Evolutionary conservation across 1,140 invertebrate genomes (phyloP).

Genomic region (Drepana arcuata): DNA sequence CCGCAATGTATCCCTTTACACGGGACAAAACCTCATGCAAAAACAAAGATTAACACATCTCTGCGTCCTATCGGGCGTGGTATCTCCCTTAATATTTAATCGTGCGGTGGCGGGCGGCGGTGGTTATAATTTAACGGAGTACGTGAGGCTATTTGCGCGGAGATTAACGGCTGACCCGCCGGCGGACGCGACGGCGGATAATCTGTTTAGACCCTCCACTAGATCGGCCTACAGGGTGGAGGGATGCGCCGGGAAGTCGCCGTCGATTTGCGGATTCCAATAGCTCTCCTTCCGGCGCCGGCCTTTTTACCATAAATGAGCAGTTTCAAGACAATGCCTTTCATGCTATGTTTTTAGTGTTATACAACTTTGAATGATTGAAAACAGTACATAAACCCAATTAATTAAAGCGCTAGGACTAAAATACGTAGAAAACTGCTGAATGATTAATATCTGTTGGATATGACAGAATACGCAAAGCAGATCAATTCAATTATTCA

Average conservation of each 20-base stretch:
- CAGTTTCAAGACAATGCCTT: no score
- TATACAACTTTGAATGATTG: no score
- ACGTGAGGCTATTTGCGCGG: slow-evolving; percentile 44
- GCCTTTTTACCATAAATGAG: no score
- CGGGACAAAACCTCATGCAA: not conserved
- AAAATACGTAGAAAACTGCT: no score
- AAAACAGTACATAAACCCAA: slow-evolving; percentile 5
- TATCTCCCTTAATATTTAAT: slow-evolving; percentile 10
- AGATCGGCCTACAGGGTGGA: slow-evolving; percentile 5
- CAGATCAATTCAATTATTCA: no score
- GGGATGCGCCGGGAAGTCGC: slow-evolving; percentile 4
- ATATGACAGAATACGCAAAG: no score
- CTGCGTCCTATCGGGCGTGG: slow-evolving; percentile 1
- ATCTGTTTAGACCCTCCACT: slow-evolving; percentile 36
- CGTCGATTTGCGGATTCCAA: slow-evolving; percentile 10
- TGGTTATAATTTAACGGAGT: slow-evolving; percentile 27
- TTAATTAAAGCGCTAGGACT: not conserved
- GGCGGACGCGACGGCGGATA: slow-evolving; percentile 28
- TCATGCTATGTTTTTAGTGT: no score
- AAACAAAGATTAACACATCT: slow-evolving; percentile 7
- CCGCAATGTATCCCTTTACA: slow-evolving; percentile 1
- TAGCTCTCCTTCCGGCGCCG: not conserved
- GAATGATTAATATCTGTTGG: no score
- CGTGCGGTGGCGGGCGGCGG: slow-evolving; percentile 7
- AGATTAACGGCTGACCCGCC: slow-evolving; percentile 39